These are phyloP conservation scores for Furcifer pardalis DNA, from an alignment of 2,797 vertebrate genomes.

Conservation along the genomic window DNA sequence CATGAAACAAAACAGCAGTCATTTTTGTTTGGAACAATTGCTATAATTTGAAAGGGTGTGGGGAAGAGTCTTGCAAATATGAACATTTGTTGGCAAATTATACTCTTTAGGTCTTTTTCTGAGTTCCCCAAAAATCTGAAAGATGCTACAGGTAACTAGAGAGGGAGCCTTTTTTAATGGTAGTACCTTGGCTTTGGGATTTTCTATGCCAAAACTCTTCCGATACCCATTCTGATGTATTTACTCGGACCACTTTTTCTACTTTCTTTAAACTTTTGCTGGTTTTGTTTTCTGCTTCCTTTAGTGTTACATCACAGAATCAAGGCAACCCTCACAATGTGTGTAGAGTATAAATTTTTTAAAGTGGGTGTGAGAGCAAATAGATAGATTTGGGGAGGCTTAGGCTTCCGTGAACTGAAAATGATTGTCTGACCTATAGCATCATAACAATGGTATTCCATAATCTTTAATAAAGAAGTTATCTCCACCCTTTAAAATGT, in stretches of 20 bases:
- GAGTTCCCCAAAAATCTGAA: not conserved
- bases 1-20: no score
- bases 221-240: not conserved
- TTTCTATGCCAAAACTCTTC: not conserved
- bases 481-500: not conserved
- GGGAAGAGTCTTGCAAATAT: no score
- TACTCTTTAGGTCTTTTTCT: not conserved
- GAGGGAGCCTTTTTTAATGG: not conserved
- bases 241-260: not conserved
- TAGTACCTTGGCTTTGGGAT: not conserved
- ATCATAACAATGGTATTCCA: not conserved
- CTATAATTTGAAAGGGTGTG: no score
- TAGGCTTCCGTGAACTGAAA: not conserved
- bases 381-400: not conserved
- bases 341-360: not conserved
- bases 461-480: constrained; percentile 1
- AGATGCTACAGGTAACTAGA: no score
- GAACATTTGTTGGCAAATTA: no score
- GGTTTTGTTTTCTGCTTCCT: not conserved
- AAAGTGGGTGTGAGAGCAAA: not conserved
- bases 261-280: not conserved
- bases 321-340: not conserved
- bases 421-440: not conserved
- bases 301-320: not conserved
- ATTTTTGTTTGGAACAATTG: no score